Base-by-base conservation (phyloP, 2,113 vertebrate species). In the Pycnonotus jocosus region DNA sequence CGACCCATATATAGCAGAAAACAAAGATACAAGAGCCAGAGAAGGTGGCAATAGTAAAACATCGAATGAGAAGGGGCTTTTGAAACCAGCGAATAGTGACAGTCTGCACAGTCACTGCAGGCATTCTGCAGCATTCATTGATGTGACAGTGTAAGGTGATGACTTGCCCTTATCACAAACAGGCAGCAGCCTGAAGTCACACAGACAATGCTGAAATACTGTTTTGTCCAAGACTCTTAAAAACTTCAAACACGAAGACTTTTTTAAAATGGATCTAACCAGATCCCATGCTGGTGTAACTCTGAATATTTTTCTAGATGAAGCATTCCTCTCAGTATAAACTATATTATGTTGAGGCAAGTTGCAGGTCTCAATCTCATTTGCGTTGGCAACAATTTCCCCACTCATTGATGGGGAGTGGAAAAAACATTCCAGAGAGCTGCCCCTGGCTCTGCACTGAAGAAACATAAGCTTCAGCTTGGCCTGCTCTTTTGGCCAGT, bases 341-440 rank as follows among this genome's bases (percentile, higher is more conserved):
- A 93, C 24, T 54, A 15, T 19, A 78, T 45, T 95, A 65, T 11
- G 18, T 79, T 87, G 81, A 93, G 23, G 78, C 65, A 93, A 88
- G 56, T 68, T 82, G 60, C 60, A 94, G 83, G 93, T 93, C 84
- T 97, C 51, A 88, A 96, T 92, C 93, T 92, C 73, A 91, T 92
- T 78, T 96, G 81, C 19, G 1, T 47, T 90, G 93, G 84, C 90
- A 97, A 91, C 64, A 89, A 83, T 37, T 94, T 93, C 61, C 91
- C 79, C 81, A 57, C 90, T 96, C 93, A 91, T 23, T 90, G 96
- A 95, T 77, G 86, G 56, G 62, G 62, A 97, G 90, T 92, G 86
- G 84, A 96, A 97, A 97, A 96, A 81, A 57, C 70, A 91, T 85
- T 92, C 37, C 54, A 0, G 28, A 81, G 60, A 91, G 81, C 18